These are phyloP conservation scores for Apolygus lucorum DNA, from an alignment of 1,140 invertebrate genomes.

Conservation along the genomic window DNA sequence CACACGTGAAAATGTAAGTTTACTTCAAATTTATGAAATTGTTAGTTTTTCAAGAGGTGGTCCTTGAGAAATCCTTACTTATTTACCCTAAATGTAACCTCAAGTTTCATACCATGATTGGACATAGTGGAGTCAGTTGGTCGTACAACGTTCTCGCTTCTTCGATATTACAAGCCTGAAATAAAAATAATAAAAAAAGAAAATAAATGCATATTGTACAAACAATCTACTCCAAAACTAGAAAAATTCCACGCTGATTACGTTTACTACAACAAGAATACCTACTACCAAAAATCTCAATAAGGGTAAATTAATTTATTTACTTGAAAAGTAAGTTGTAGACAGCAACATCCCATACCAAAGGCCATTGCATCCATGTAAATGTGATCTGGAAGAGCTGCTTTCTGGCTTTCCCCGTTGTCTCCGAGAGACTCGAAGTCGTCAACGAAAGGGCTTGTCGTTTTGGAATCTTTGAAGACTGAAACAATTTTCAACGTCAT, in stretches of 20 bases:
- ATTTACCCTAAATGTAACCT: too few species aligned
- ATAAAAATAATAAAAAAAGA: too few species aligned
- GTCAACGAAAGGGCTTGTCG: conserved; percentile 62
- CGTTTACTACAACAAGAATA: too few species aligned
- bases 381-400: conserved; percentile 73
- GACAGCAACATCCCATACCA: conserved; percentile 97
- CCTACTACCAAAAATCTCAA: too few species aligned
- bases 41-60: too few species aligned
- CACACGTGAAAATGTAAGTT: too few species aligned
- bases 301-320: conserved; percentile 3
- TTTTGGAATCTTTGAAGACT: conserved; percentile 87
- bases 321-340: conserved; percentile 80
- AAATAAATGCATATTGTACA: too few species aligned
- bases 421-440: conserved; percentile 53
- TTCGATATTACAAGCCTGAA: conserved; percentile 88
- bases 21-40: too few species aligned
- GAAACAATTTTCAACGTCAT: conserved; percentile 36
- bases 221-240: too few species aligned
- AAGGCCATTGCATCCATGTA: conserved; percentile 99
- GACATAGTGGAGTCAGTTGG: conserved; percentile 92
- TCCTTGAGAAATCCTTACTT: too few species aligned
- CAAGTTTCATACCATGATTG: conserved; percentile 90
- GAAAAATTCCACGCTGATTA: too few species aligned
- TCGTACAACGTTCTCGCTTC: conserved; percentile 96
- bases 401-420: conserved; percentile 55